Conservation (phyloP, 2,888 invertebrate species). For the Galeopsomyia nigrocyanea region DNA sequence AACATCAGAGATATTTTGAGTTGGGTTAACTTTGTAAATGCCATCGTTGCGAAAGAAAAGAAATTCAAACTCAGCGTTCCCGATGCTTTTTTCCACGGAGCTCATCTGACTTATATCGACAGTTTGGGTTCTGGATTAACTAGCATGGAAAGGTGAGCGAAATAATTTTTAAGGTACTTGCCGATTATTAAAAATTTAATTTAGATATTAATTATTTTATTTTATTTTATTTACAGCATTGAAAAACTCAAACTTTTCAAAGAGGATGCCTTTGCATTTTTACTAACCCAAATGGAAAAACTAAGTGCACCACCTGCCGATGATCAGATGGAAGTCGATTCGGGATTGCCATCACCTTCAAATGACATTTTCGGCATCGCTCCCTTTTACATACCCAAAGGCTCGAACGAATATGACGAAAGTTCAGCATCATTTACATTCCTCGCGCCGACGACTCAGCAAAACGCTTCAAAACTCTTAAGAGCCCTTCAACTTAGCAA, state of each 20-base stretch:
- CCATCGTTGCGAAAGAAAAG: conserved; percentile 61
- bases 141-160: conserved; percentile 76
- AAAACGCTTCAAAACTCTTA: conserved; percentile 87
- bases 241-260: conserved; percentile 65
- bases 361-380: conserved; percentile 77
- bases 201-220: conserved; percentile 16
- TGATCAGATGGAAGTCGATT: conserved; percentile 30
- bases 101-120: conserved; percentile 91
- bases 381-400: conserved; percentile 82
- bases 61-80: conserved; percentile 60
- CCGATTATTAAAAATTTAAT: conserved; percentile 20
- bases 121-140: conserved; percentile 89
- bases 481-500: conserved; percentile 92
- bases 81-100: conserved; percentile 89
- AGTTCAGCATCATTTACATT: conserved; percentile 75
- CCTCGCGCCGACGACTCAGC: conserved; percentile 82
- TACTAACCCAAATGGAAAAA: conserved; percentile 72
- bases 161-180: conserved; percentile 53
- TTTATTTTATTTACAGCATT: conserved; percentile 56
- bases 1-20: conserved; percentile 93
- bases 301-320: conserved; percentile 42
- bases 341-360: conserved; percentile 59
- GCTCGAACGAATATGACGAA: conserved; percentile 56
- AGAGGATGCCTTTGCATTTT: conserved; percentile 72
- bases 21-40: conserved; percentile 93